Conservation (phyloP, 2,113 vertebrate species). For the Cercocebus atys region DNA sequence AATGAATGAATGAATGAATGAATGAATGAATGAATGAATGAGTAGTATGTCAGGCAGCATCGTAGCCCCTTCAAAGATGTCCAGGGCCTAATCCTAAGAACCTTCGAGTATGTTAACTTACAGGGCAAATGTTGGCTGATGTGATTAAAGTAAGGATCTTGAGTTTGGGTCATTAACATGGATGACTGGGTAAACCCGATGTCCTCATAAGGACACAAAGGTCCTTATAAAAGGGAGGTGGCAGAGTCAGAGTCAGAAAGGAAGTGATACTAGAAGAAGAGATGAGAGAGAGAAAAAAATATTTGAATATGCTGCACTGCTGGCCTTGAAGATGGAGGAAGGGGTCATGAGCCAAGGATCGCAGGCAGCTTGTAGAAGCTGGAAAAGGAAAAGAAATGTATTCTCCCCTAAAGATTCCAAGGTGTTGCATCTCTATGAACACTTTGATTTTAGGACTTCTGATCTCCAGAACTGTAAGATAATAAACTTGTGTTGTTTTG, state of each 20-base stretch:
- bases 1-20: neutral
- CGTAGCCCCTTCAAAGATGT: neutral
- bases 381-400: neutral
- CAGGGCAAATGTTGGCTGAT: neutral
- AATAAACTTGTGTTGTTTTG: neutral
- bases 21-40: neutral
- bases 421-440: neutral
- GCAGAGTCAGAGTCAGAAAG: neutral
- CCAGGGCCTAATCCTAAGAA: neutral
- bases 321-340: neutral
- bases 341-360: neutral
- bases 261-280: neutral
- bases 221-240: neutral
- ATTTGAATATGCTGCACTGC: neutral
- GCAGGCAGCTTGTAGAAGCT: neutral
- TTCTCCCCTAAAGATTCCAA: neutral
- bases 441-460: neutral
- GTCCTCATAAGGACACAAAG: neutral
- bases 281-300: too few species aligned
- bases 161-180: neutral
- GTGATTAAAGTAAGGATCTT: neutral
- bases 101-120: neutral
- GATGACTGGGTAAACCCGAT: too few species aligned
- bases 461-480: neutral
- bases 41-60: neutral